Evolutionary conservation across 2,797 vertebrate species (phyloP).

Genomic region (Peromyscus melanophrys): DNA sequence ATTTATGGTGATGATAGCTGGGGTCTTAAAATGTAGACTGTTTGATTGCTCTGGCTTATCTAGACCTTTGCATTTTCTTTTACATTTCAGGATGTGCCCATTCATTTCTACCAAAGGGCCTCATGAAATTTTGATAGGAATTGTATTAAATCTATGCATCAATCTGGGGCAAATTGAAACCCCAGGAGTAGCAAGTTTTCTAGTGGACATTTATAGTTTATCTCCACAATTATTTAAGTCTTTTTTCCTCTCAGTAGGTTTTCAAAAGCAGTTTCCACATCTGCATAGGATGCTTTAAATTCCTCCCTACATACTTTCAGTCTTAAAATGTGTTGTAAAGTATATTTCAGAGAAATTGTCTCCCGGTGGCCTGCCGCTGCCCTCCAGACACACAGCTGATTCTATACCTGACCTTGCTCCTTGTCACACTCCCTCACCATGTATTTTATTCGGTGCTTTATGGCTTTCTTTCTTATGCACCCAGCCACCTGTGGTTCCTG

Average conservation of each 20-base stretch:
- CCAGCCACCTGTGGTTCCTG: background rate
- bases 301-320: background rate
- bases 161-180: conserved; percentile 34
- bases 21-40: background rate
- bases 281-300: background rate
- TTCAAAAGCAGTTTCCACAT: conserved; percentile 9
- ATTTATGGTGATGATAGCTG: too few relatives aligned
- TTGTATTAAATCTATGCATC: conserved; percentile 54
- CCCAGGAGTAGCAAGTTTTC: background rate
- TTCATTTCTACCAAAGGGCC: background rate
- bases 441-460: background rate
- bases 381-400: background rate
- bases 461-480: background rate
- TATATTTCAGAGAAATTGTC: background rate
- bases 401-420: background rate
- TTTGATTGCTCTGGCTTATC: background rate
- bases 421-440: background rate
- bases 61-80: background rate
- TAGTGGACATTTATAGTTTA: background rate
- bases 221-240: conserved; percentile 32
- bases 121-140: conserved; percentile 50
- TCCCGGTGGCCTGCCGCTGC: background rate
- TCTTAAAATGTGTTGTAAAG: conserved; percentile 16
- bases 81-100: conserved; percentile 19
- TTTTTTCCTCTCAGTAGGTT: background rate